Evolutionary conservation across 2,113 vertebrate species (phyloP).

Genomic region (Phasianus colchicus): DNA sequence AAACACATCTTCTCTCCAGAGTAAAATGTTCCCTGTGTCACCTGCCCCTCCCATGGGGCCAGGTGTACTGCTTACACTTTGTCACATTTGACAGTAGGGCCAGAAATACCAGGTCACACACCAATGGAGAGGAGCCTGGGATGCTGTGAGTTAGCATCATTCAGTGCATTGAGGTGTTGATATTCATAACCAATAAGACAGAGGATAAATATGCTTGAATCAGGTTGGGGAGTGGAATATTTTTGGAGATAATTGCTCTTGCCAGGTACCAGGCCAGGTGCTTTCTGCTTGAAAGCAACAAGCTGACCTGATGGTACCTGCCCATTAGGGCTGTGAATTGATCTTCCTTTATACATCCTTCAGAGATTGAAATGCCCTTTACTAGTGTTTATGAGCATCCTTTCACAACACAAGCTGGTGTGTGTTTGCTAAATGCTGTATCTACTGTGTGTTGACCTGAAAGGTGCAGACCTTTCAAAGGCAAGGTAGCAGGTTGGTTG

Average conservation of each 20-base stretch:
- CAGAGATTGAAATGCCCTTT: neutral
- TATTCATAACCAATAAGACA: neutral
- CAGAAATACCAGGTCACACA: neutral
- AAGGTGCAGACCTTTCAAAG: neutral
- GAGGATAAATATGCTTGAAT: constrained; percentile 22
- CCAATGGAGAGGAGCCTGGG: neutral
- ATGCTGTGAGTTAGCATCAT: neutral
- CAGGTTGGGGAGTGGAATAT: neutral
- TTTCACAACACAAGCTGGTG: neutral
- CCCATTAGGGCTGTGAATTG: neutral
- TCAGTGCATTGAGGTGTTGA: neutral
- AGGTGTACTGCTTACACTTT: neutral
- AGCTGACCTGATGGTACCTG: neutral
- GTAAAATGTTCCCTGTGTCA: neutral
- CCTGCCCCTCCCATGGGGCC: neutral
- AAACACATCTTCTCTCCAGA: neutral
- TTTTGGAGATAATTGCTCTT: constrained; percentile 27
- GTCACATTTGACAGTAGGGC: neutral
- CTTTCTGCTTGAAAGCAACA: neutral
- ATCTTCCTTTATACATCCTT: neutral
- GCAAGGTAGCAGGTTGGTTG: neutral
- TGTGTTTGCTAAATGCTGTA: neutral
- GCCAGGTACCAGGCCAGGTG: neutral
- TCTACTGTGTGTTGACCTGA: neutral
- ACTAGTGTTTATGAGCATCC: neutral